Base-by-base conservation (phyloP, 2,113 vertebrate genomes). In the Neolamprologus sp. region DNA sequence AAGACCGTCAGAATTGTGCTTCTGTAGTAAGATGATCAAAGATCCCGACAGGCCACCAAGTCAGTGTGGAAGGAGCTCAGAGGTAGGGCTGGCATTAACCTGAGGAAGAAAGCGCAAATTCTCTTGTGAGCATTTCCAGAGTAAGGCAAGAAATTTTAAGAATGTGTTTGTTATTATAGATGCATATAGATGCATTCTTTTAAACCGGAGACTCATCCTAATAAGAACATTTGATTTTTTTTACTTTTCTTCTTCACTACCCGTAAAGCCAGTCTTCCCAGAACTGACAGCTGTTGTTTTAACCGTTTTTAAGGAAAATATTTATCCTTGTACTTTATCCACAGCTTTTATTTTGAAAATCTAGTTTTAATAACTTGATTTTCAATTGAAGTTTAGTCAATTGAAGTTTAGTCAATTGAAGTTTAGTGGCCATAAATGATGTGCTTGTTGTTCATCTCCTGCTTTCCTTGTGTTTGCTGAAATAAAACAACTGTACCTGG, bases 401-500 rank as follows among this genome's bases (percentile, higher is more conserved):
- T 88, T 90, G 23, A 89, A 75, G 65, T 57, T 86, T 28, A 82
- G 54, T 83, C 60, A 55, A 55, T 88, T 90, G 23, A 89, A 75
- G 65, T 57, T 86, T 28, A 82, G 54, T 83, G 71, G 91, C 90
- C 35, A 23, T 85, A 80, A 83, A 53, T 78, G 13, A 37, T 54
- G 17, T 88, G 26, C 84, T 57, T 82, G 54, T 84, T 82, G 49
- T 86, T 86, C 79, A 82, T 91, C 86, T 91, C 81, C 85, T 81
- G 12, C 85, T 85, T 93, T n/a, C 49, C 87, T 89, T 21, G 87
- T 94, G 86, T 94, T 93, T 85, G 87, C 87, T 94, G 86, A 94
- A 89, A 91, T 65, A 94, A 89, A 91, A 93, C 84, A 88, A 88
- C 84, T 93, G 90, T 93, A 89, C 92, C 93, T 94, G 93, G 93